Conservation (phyloP, 2,113 vertebrate species). For the Tenrec ecaudatus region DNA sequence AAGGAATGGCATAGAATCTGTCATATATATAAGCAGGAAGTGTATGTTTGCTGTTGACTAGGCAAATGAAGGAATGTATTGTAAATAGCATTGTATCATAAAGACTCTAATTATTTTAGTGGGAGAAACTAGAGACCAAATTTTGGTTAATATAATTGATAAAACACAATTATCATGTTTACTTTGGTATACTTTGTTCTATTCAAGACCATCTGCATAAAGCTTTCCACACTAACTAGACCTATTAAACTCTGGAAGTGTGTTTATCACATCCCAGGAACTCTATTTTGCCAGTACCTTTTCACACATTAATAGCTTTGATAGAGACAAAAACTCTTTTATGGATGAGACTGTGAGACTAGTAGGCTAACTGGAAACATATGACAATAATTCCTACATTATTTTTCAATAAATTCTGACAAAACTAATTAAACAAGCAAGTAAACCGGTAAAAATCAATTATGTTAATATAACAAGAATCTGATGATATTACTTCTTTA, state of each 20-base stretch:
- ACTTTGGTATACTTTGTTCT: neutral
- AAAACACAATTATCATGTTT: conserved; percentile 31
- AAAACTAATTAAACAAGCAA: conserved; percentile 3
- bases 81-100: neutral
- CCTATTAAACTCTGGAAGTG: neutral
- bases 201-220: neutral
- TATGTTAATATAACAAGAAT: neutral
- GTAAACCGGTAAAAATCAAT: neutral
- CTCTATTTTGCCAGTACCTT: neutral
- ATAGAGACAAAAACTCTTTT: neutral
- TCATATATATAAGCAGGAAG: neutral
- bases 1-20: neutral
- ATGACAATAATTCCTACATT: neutral
- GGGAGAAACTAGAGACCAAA: conserved; percentile 16
- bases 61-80: neutral
- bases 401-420: neutral
- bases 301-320: neutral
- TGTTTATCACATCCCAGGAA: neutral
- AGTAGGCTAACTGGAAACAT: neutral
- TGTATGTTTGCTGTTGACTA: neutral
- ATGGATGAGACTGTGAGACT: neutral
- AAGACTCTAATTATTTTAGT: conserved; percentile 37
- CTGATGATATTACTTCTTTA: neutral
- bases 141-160: neutral
- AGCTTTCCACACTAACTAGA: neutral